Conservation (phyloP, 2,113 vertebrate genomes). For the Clarias batrachus region DNA sequence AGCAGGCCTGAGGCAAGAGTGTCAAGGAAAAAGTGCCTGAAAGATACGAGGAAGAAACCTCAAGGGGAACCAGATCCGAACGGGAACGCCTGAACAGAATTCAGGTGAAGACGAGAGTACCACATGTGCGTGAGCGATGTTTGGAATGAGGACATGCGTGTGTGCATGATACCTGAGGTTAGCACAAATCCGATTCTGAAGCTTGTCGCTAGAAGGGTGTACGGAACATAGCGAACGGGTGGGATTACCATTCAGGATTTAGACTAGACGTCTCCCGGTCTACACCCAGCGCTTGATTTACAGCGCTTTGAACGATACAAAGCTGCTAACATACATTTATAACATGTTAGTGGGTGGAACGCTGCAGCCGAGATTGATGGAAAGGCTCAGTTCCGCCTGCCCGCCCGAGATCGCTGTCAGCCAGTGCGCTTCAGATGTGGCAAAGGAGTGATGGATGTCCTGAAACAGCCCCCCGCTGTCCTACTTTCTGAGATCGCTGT, state of each 20-base stretch:
- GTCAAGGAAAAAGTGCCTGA: neutral
- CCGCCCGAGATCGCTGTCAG: conserved; percentile 44
- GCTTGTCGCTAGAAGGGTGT: neutral
- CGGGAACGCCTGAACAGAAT: neutral
- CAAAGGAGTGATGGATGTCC: conserved; percentile 49
- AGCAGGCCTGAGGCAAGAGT: neutral
- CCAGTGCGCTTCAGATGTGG: conserved; percentile 29
- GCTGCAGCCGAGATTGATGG: conserved; percentile 37
- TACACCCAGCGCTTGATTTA: neutral
- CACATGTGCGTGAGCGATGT: neutral
- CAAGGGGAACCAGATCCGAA: neutral
- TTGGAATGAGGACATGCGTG: neutral
- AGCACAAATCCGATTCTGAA: neutral
- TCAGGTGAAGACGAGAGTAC: neutral
- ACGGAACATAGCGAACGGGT: neutral
- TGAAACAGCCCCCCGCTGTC: conserved; percentile 37
- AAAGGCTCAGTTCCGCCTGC: conserved; percentile 40
- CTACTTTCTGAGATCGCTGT: conserved; percentile 16
- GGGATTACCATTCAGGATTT: neutral
- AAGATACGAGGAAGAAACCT: neutral
- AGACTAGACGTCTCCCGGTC: neutral
- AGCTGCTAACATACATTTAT: conserved; percentile 20
- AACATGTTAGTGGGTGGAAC: conserved; percentile 29
- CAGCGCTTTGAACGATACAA: conserved; percentile 20
- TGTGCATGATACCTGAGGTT: neutral